A percentile compares a stretch with the other conserved stretches of the same genome.
Evolutionary conservation across 2,113 vertebrate genomes (phyloP).

Genomic region (Cheilinus undulatus): DNA sequence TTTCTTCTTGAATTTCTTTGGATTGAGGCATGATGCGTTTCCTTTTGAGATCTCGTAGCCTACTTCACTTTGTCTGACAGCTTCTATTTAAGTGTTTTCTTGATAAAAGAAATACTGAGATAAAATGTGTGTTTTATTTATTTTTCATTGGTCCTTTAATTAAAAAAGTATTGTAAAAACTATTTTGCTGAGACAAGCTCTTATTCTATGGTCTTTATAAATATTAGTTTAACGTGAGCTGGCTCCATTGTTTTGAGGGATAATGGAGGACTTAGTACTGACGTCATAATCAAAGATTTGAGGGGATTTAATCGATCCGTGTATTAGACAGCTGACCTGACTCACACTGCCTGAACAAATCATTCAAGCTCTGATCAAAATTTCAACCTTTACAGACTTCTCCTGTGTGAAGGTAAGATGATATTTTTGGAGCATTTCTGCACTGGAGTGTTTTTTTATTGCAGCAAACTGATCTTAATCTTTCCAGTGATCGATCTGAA

Average conservation of each 20-base stretch:
- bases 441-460: background rate
- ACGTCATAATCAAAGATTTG: background rate
- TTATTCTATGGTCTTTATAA: background rate
- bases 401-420: background rate
- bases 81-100: no score
- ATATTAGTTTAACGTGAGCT: background rate
- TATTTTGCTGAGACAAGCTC: no score
- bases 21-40: no score
- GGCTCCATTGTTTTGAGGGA: background rate
- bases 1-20: no score
- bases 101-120: no score
- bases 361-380: background rate
- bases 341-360: background rate
- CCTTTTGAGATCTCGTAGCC: no score
- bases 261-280: background rate
- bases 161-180: no score
- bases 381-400: background rate
- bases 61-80: no score
- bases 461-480: no score
- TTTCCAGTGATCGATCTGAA: no score
- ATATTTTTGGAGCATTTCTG: background rate
- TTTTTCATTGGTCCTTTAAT: no score
- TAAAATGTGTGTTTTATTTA: no score
- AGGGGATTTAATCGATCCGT: background rate
- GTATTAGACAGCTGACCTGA: background rate